These are phyloP conservation scores for Epinephelus awoara DNA, from an alignment of 2,797 vertebrate genomes.

Conservation along the genomic window DNA sequence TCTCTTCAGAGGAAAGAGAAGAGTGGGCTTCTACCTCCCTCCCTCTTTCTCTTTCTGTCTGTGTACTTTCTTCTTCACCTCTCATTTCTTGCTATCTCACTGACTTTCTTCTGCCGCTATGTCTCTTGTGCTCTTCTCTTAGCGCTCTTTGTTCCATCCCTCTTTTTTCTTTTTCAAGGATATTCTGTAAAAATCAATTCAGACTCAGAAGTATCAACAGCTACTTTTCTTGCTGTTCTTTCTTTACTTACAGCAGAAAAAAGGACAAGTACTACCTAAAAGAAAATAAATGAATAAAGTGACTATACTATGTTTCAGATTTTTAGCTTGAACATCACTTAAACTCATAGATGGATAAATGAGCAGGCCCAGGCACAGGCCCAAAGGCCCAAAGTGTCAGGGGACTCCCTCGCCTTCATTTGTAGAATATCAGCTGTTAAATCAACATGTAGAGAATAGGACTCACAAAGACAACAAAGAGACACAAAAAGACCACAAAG, in stretches of 20 bases:
- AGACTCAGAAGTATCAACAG: conserved; percentile 27
- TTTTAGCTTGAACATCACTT: neutral
- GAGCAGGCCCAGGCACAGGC: too few species aligned
- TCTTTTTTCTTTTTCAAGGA: conserved; percentile 28
- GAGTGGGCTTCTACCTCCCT: conserved; percentile 4
- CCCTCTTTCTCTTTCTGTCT: conserved; percentile 9
- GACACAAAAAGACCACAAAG: too few species aligned
- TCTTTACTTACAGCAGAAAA: conserved; percentile 15
- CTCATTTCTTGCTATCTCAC: conserved; percentile 31
- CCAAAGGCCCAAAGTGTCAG: too few species aligned
- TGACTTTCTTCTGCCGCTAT: conserved; percentile 14
- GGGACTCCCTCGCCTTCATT: too few species aligned
- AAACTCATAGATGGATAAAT: too few species aligned
- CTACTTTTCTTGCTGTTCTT: conserved; percentile 18
- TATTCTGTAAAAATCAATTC: conserved; percentile 46
- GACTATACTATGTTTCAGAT: neutral
- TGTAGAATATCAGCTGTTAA: too few species aligned
- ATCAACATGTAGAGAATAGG: too few species aligned
- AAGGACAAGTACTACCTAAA: neutral
- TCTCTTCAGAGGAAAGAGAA: conserved; percentile 33
- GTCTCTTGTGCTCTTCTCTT: neutral
- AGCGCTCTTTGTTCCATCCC: neutral
- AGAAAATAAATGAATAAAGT: conserved; percentile 15
- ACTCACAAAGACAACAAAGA: too few species aligned
- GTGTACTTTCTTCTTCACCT: conserved; percentile 16